These are phyloP conservation scores for Chroicocephalus ridibundus DNA, from an alignment of 2,113 vertebrate genomes.

Conservation along the genomic window DNA sequence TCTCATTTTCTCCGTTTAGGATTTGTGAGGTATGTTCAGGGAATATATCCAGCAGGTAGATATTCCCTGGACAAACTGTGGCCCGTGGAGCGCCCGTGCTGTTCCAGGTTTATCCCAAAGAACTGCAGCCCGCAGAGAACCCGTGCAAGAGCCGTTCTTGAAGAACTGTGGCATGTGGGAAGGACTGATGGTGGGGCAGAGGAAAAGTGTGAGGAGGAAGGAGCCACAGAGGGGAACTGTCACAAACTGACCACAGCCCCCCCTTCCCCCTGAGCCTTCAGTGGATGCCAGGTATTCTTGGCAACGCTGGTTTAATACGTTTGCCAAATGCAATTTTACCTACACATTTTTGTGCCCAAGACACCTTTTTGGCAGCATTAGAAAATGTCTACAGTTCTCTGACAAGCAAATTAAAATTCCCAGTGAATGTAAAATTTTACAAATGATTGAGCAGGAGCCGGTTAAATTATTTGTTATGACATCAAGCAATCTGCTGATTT, in stretches of 20 bases:
- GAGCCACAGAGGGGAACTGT: not conserved
- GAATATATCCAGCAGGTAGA: not conserved
- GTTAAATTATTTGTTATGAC: not conserved
- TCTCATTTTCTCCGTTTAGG: not conserved
- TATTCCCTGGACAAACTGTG: not conserved
- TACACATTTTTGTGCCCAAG: not conserved
- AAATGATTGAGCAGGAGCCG: not conserved
- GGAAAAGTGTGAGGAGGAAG: not conserved
- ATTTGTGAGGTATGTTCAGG: not conserved
- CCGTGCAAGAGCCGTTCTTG: not conserved
- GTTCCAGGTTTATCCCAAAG: not conserved
- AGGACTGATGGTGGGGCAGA: not conserved
- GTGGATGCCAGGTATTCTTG: not conserved
- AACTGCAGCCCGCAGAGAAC: not conserved
- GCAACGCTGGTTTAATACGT: not conserved
- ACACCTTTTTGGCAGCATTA: not conserved
- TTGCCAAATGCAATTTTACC: slow-evolving; percentile 9
- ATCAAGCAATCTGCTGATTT: not conserved
- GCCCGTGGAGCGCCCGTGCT: accelerated
- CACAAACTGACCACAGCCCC: not conserved
- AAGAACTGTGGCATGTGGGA: not conserved
- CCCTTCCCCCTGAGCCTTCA: not conserved
- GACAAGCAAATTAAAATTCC: not conserved
- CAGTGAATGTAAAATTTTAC: not conserved
- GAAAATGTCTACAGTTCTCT: not conserved